phyloP scores from a whole-genome alignment of 2,113 vertebrate genomes.

The Oriolus oriolus region DNA sequence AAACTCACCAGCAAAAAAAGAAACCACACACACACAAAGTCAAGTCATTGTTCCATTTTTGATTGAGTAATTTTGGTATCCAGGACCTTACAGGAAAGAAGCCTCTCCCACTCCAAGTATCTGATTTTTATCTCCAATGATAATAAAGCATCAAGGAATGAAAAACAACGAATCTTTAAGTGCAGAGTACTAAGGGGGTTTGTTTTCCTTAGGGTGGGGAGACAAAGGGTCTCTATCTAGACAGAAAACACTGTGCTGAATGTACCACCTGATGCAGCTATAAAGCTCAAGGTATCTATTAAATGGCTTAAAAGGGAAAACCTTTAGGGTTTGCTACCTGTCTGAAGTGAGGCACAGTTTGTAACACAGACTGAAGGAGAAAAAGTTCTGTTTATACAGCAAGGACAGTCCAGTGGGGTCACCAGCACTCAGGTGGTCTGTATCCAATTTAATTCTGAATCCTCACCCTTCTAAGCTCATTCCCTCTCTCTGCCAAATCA shows the following conservation, averaged over 20 bases:
- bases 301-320: not conserved
- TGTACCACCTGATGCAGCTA: not conserved
- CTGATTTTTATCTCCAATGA: not conserved
- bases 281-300: not conserved
- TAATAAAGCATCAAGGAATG: not conserved
- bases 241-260: not conserved
- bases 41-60: not conserved
- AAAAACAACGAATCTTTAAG: not conserved
- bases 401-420: not conserved
- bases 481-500: not conserved
- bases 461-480: not conserved
- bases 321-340: not conserved
- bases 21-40: not conserved
- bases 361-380: not conserved
- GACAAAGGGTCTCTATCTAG: not conserved
- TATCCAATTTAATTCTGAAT: not conserved
- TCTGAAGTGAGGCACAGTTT: not conserved
- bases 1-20: not conserved
- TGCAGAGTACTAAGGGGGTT: not conserved
- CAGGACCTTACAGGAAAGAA: not conserved
- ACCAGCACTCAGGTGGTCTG: not conserved
- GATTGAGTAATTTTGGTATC: not conserved
- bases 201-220: not conserved
- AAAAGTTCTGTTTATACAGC: not conserved
- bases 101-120: not conserved